Conservation (phyloP, 2,113 vertebrate species). For the Notiomystis cincta region DNA sequence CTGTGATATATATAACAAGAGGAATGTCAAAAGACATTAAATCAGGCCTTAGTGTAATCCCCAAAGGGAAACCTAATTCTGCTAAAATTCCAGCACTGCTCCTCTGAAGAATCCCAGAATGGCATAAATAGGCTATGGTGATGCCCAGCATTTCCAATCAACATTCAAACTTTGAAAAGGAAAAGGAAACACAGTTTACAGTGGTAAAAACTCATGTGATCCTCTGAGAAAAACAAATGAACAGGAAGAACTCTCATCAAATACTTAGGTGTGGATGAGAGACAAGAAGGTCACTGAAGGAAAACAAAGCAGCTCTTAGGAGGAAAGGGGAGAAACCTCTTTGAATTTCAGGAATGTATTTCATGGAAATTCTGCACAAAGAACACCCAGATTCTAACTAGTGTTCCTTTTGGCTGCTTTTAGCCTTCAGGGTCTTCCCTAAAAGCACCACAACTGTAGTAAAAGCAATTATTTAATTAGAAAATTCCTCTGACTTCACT, state of each 20-base stretch:
- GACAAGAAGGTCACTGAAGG: not conserved
- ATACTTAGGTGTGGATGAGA: constrained; percentile 2
- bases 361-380: not conserved
- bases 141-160: not conserved
- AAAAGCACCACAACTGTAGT: not conserved
- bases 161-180: not conserved
- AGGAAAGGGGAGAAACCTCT: not conserved
- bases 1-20: constrained; percentile 30
- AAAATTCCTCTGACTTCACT: not conserved
- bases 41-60: constrained; percentile 29
- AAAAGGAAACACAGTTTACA: not conserved
- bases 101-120: constrained; percentile 1
- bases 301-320: not conserved
- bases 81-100: not conserved
- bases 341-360: not conserved
- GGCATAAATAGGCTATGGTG: constrained; percentile 7
- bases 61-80: constrained; percentile 33
- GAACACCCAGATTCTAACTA: not conserved
- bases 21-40: constrained; percentile 50
- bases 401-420: not conserved
- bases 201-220: not conserved
- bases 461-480: not conserved
- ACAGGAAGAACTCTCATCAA: constrained; percentile 1
- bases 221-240: not conserved
- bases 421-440: not conserved